Evolutionary conservation across 2,797 vertebrate genomes (phyloP), one percentile per base, ranked within the genome.

Genomic region (Pogonophryne albipinna): DNA sequence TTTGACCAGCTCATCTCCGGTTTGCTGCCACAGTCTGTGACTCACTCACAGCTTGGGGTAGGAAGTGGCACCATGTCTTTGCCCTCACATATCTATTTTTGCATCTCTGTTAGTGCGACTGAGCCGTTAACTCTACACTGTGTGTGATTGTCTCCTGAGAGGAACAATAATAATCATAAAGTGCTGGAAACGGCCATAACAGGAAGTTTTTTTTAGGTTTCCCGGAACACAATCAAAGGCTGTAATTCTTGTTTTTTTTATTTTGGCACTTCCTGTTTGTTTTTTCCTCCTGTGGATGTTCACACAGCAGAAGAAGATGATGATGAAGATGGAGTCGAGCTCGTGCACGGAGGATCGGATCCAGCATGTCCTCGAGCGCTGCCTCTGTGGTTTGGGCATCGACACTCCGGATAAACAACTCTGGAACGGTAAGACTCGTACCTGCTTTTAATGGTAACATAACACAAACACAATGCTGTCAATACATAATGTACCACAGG

Each of bases 281-380:
- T 65, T 38, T 27, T 60, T 46, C 41, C 15, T 31, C 51, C 50
- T 58, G 51, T 85, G 67, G 52, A 31, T 69, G 52, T 47, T 65
- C 64, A 68, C 71, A 67, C 44, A 27, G 41, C 59, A 51, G 38
- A 47, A 96, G 95, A 94, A 84, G 59, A 96, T 93, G 90, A 95
- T 86, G 87, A 90, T 74, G 71, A 95, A 92, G 80, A 96, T 96
- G 95, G 96, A 97, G 93, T 89, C 95, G 86, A 97, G 95, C 59
- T 96, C 96, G 0, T 98, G 97, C 92, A 98, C 97, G 0, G 97
- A 98, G 89, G 97, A 98, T 89, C 96, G 97, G 12, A 97, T 98
- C 91, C 94, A 96, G 88, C 97, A 98, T 0, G 94, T 95, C 2
- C 91, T 98, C 53, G 96, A 97, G 68, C 94, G 96, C 46, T 97